These are phyloP conservation scores for Eriosoma lanigerum DNA, from an alignment of 1,140 invertebrate species.

Conservation along the genomic window DNA sequence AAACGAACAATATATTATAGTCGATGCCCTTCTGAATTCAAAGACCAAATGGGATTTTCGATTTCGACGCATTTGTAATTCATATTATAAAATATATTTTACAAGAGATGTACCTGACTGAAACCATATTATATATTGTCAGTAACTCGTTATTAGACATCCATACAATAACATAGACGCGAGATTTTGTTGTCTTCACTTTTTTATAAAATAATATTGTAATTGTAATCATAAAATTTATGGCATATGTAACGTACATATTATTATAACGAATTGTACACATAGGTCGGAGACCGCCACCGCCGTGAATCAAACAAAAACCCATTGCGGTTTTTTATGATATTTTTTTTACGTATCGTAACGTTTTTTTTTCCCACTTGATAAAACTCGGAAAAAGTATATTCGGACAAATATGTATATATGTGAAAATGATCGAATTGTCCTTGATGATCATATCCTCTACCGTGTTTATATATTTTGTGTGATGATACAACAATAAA, in stretches of 20 bases:
- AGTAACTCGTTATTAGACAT: no score
- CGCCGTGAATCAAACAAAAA: conserved; percentile 16
- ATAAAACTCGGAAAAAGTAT: not conserved
- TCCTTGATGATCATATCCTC: not conserved
- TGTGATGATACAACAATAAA: conserved; percentile 16
- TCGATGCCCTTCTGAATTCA: not conserved
- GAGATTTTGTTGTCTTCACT: not conserved
- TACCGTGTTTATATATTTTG: not conserved
- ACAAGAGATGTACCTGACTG: no score
- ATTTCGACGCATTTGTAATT: not conserved
- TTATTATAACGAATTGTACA: not conserved
- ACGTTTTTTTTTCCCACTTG: not conserved
- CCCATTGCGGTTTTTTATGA: not conserved
- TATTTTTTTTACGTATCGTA: not conserved
- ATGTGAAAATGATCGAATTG: not conserved
- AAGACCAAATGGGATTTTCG: not conserved
- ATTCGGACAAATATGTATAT: not conserved
- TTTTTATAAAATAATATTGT: not conserved
- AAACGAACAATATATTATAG: not conserved
- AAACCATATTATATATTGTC: no score
- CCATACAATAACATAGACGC: not conserved
- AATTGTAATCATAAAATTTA: not conserved
- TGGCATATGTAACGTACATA: not conserved
- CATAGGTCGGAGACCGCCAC: no score
- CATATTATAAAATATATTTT: no score